A percentile compares a stretch with the other conserved stretches of the same genome.
Evolutionary conservation across 2,888 invertebrate genomes (phyloP).

Genomic region (Cordilura impudica): DNA sequence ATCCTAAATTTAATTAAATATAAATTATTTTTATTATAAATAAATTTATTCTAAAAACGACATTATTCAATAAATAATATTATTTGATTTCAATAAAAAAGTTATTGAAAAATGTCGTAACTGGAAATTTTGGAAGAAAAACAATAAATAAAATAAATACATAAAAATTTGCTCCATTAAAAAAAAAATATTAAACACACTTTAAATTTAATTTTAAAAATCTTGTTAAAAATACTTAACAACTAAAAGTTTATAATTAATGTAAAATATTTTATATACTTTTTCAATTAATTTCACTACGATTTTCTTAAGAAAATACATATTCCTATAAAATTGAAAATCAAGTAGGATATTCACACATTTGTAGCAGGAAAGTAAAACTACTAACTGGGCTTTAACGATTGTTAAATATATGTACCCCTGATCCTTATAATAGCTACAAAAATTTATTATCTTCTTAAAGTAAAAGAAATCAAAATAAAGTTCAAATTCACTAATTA

Average conservation of each 20-base stretch:
- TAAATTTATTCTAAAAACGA: conserved; percentile 36
- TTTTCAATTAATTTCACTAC: conserved; percentile 7
- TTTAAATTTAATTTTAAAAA: background rate
- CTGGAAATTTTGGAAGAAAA: conserved; percentile 27
- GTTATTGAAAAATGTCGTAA: conserved; percentile 38
- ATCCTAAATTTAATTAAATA: conserved; percentile 20
- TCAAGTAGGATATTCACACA: background rate
- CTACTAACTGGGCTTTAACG: too few species aligned
- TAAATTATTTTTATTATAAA: conserved; percentile 12
- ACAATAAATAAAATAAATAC: conserved; percentile 17
- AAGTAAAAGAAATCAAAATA: too few species aligned
- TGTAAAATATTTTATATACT: conserved; percentile 6
- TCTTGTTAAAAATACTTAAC: conserved; percentile 9
- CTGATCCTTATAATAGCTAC: too few species aligned
- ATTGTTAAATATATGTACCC: too few species aligned
- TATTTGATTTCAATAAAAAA: background rate
- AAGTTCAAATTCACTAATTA: too few species aligned
- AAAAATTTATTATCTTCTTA: too few species aligned
- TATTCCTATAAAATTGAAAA: background rate
- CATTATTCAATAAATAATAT: conserved; percentile 24
- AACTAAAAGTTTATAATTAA: conserved; percentile 5
- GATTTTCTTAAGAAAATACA: conserved; percentile 18
- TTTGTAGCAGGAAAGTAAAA: too few species aligned
- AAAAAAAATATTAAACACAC: too few species aligned
- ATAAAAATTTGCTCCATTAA: conserved; percentile 1